A percentile compares a stretch with the other conserved stretches of the same genome.
Evolutionary conservation across 1,140 invertebrate genomes (phyloP).

Genomic region (Sipha flava): DNA sequence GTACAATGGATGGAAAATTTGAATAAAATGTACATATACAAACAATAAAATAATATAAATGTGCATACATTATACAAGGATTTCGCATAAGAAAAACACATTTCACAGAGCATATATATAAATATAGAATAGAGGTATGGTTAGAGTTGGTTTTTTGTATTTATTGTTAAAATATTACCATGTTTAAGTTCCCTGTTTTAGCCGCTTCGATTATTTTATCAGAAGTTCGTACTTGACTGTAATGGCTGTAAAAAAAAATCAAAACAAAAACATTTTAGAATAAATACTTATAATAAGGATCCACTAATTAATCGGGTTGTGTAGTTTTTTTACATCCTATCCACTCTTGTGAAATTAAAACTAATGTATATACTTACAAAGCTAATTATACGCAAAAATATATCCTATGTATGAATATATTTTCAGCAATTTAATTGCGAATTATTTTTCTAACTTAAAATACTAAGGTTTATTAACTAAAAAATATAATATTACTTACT

Average conservation of each 20-base stretch:
- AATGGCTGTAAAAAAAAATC: too few relatives aligned
- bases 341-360: too few relatives aligned
- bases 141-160: background rate
- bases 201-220: constrained; percentile 73
- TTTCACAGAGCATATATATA: background rate
- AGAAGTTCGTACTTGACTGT: constrained; percentile 58
- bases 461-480: background rate
- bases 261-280: background rate
- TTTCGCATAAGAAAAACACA: background rate
- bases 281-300: background rate
- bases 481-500: background rate
- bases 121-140: background rate
- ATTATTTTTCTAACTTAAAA: background rate
- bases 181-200: constrained; percentile 62
- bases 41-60: background rate
- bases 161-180: constrained; percentile 46
- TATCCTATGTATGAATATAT: too few relatives aligned
- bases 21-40: background rate
- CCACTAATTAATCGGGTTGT: background rate
- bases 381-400: too few relatives aligned
- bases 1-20: too few relatives aligned
- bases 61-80: background rate
- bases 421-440: background rate
- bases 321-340: too few relatives aligned
- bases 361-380: too few relatives aligned